Conservation (phyloP, 2,888 invertebrate genomes). For the Elegia similella region DNA sequence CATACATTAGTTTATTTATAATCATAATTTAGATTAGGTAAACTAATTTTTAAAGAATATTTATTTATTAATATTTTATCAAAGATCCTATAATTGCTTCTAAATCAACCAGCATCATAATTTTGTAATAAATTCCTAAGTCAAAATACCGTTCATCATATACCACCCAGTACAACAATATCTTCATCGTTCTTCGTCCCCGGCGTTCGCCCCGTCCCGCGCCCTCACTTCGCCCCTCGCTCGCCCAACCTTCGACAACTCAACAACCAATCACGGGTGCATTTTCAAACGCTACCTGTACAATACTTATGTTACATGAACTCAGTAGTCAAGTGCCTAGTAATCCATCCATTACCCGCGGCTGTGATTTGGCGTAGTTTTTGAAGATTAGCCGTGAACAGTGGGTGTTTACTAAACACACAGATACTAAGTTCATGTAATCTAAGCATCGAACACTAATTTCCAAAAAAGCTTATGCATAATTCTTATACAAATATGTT, state of each 20-base stretch:
- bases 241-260: conserved; percentile 70
- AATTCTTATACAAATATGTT: not conserved
- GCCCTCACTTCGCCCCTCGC: conserved; percentile 42
- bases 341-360: not conserved
- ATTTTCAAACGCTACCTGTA: conserved; percentile 48
- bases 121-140: conserved; percentile 10
- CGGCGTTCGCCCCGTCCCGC: conserved; percentile 42
- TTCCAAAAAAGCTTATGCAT: conserved; percentile 3
- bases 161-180: conserved; percentile 25
- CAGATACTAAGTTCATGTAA: not conserved
- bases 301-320: not conserved
- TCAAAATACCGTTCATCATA: conserved; percentile 24
- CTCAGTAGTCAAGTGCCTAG: not conserved
- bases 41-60: not conserved
- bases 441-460: not conserved
- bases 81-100: not conserved
- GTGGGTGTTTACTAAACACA: not conserved
- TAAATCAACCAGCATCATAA: conserved; percentile 19
- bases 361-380: not conserved
- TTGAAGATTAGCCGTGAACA: not conserved
- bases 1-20: too few species aligned
- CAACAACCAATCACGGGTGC: conserved; percentile 69
- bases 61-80: not conserved
- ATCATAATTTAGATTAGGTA: too few species aligned
- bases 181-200: conserved; percentile 39